Base-by-base conservation (phyloP, 2,888 invertebrate species). In the Flabesymbios commensalis region DNA sequence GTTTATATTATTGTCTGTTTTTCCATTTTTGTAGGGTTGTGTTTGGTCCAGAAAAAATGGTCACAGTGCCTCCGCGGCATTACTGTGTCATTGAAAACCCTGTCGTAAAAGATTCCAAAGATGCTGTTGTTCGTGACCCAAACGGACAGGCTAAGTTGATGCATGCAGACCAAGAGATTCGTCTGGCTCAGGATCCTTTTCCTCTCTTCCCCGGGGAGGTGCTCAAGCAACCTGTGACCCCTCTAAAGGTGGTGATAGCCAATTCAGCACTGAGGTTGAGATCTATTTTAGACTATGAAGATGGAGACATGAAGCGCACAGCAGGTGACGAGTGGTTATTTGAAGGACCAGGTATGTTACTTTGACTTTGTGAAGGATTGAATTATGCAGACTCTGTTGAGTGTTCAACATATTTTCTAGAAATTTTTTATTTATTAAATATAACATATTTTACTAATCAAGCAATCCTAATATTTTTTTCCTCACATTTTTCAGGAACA, bases 261-360 rank as follows among this genome's bases (percentile, higher is more conserved):
- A 83, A 85, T 69, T 70, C 79, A n/a, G 85, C 85, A 2, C 74
- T 85, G 5, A 71, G 83, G 29, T 72, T 85, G 19, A 71, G 78
- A 59, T 82, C 85, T 7, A 70, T 81, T 17, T 65, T 85, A 5
- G 84, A 85, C 69, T 83, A 83, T 74, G 78, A 78, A 48, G 82
- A 80, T 59, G 71, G 69, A 43, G 70, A 69, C 39, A 71, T 75
- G 31, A 81, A 81, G 64, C 65, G 83, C 61, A 77, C 77, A 10
- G 85, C 85, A 49, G 85, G 85, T 2, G 85, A 85, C 71, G 84
- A 85, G 70, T 85, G 84, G 84, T 74, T 85, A 32, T 85, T 85
- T 75, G 84, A 84, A 68, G 85, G 71, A 41, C 71, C 71, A 47
- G 71, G 69, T 69, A 22, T 17, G 63, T 57, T 19, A 7, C 19